Evolutionary conservation across 92 coral and sea anemone genomes (phyloP).

Genomic region (Pocillopora meandrina): DNA sequence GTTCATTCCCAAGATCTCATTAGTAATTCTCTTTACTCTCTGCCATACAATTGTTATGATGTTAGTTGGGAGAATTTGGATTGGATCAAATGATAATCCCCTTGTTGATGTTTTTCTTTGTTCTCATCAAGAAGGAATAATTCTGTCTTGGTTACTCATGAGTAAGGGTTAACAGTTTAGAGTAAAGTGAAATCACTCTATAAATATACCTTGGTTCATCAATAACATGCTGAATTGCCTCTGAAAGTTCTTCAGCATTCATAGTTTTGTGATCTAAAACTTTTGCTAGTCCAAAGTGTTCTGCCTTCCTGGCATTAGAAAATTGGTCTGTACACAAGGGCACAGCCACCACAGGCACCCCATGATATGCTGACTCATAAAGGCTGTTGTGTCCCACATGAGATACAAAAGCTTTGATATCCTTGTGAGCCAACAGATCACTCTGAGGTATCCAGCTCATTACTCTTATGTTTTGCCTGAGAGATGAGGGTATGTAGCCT

Average conservation of each 20-base stretch:
- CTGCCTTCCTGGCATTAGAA: constrained; percentile 46
- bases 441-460: constrained; percentile 70
- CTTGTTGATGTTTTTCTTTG: no score
- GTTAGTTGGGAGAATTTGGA: no score
- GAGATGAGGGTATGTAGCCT: no score
- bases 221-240: constrained; percentile 45
- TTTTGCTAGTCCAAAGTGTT: constrained; percentile 51
- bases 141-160: no score
- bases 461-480: background rate
- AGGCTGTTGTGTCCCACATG: constrained; percentile 70
- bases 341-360: constrained; percentile 68
- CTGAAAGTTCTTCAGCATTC: constrained; percentile 29
- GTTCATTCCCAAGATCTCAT: no score
- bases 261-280: constrained; percentile 36
- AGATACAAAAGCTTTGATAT: constrained; percentile 60
- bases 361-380: constrained; percentile 65
- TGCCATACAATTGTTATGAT: no score
- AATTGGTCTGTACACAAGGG: constrained; percentile 60
- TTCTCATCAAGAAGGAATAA: no score
- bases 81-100: no score
- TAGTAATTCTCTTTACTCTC: no score
- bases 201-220: constrained; percentile 53
- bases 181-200: no score
- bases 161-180: no score
- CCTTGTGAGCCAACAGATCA: constrained; percentile 62